These are phyloP conservation scores for Manis pentadactyla DNA, from an alignment of 2,797 vertebrate genomes.

Conservation along the genomic window DNA sequence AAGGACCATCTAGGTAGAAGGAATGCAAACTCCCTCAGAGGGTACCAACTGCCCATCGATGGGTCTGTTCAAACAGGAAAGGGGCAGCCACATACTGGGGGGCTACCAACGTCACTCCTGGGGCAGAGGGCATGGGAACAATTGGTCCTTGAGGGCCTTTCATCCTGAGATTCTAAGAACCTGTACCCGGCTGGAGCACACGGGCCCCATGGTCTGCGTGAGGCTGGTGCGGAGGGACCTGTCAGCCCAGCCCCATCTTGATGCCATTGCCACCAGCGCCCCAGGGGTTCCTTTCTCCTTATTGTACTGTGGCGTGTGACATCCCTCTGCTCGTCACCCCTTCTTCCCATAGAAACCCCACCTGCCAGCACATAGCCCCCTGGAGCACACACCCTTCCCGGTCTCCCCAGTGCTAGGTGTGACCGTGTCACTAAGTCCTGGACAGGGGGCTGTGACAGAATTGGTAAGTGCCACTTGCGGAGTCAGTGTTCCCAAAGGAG, in stretches of 20 bases:
- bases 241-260: not conserved
- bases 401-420: not conserved
- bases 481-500: not conserved
- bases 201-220: accelerated
- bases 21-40: not conserved
- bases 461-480: too few species aligned
- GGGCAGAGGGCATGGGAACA: accelerated
- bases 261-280: not conserved
- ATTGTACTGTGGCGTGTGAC: accelerated
- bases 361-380: accelerated
- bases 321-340: not conserved
- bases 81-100: accelerated
- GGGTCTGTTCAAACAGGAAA: not conserved
- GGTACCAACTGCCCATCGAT: accelerated
- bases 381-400: not conserved
- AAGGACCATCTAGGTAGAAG: not conserved
- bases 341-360: not conserved
- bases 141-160: not conserved
- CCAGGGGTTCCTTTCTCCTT: accelerated
- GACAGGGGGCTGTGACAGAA: not conserved
- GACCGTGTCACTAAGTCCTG: not conserved
- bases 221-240: not conserved
- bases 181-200: accelerated
- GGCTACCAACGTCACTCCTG: accelerated
- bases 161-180: accelerated